Evolutionary conservation across 2,797 vertebrate species (phyloP), one percentile per base, ranked within the genome.

Genomic region (Eremophila alpestris): DNA sequence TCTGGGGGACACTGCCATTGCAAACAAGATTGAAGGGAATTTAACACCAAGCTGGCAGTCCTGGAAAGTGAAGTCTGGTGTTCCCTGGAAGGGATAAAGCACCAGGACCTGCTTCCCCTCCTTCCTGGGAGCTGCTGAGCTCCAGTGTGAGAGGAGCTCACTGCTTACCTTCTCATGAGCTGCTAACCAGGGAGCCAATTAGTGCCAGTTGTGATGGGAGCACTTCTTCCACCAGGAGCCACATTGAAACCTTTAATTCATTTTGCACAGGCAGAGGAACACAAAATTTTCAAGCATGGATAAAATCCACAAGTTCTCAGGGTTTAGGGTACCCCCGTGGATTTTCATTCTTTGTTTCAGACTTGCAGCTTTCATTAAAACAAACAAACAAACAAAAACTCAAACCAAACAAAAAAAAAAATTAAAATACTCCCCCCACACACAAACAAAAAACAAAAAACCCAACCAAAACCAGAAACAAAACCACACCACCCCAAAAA

Each of bases 131-230:
- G 67, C 63, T 75, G 86, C 84, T 52, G 78, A 34, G 45, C 16
- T 12, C 7, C 16, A 5, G 36, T 13, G 22, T 27, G 5, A 0
- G 3, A 8, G 41, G 59, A 41, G 19, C 36, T 73, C 19, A 7
- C 41, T 76, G 70, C 58, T 80, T 40, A 40, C 36, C 52, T 71
- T 14, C 60, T 21, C 69, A 13, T 0, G 0, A 68, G 40, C 88
- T 58, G 62, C 87, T 90, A 58, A 62, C 82, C 20, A 80, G 87
- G 91, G 88, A 97, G 64, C 76, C 93, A 95, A 77, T 96, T 95
- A 97, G 63, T 69, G 67, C 59, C 38, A 32, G 81, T 22, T 51
- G 77, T 70, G 77, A 91, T 83, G 80, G 16, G 67, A 95, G 56
- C 73, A 15, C 52, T 71, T 82, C 30, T 54, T 51, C 67, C 67